Evolutionary conservation across 2,113 vertebrate genomes (phyloP).

Genomic region (Acanthisitta chloris): DNA sequence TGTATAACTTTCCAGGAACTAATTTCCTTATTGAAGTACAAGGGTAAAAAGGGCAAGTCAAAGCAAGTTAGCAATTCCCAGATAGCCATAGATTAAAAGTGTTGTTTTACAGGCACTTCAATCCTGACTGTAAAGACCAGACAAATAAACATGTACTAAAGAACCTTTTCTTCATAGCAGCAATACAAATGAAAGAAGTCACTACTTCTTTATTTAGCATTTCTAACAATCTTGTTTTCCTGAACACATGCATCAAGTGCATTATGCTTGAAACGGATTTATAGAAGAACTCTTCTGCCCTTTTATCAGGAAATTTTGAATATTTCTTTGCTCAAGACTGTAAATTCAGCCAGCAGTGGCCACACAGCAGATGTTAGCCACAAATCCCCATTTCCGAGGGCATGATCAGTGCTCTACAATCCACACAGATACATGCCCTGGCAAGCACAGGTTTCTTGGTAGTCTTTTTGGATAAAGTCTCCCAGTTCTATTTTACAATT

Average conservation of each 20-base stretch:
- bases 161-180: background rate
- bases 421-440: background rate
- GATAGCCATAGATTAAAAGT: background rate
- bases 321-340: background rate
- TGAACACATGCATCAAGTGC: background rate
- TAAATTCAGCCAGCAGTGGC: background rate
- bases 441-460: background rate
- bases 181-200: background rate
- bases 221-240: background rate
- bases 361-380: background rate
- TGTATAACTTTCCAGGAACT: conserved; percentile 6
- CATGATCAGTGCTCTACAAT: background rate
- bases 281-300: background rate
- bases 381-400: background rate
- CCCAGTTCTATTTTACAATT: background rate
- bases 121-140: background rate
- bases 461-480: background rate
- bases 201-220: background rate
- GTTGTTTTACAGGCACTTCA: background rate
- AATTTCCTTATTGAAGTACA: background rate
- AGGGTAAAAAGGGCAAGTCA: background rate
- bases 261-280: background rate
- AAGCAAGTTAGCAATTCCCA: background rate
- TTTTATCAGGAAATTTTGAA: background rate
- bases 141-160: background rate